Evolutionary conservation across 2,113 vertebrate species (phyloP).

Genomic region (Elachura formosa): DNA sequence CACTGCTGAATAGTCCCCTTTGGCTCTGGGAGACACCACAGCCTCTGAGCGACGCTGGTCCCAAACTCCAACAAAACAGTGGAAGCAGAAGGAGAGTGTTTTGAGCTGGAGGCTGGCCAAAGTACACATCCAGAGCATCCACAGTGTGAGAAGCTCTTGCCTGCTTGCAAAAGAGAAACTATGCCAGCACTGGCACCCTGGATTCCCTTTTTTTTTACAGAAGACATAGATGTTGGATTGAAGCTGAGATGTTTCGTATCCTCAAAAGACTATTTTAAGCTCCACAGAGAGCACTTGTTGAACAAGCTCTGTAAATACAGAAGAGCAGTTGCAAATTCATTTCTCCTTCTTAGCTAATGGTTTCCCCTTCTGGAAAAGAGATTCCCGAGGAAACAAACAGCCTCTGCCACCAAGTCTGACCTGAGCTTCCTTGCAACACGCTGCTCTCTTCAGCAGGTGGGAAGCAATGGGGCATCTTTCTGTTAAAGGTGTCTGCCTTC

Average conservation of each 20-base stretch:
- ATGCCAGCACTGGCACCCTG: not conserved
- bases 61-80: not conserved
- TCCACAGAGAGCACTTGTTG: slow-evolving; percentile 1
- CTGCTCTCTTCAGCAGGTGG: not conserved
- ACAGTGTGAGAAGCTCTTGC: not conserved
- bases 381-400: not conserved
- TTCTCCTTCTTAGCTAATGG: not conserved
- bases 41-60: not conserved
- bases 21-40: not conserved
- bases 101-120: not conserved
- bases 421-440: not conserved
- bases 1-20: not conserved
- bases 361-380: not conserved
- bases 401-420: not conserved
- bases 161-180: not conserved
- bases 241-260: not conserved
- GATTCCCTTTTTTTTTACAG: not conserved
- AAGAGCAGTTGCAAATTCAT: not conserved
- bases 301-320: not conserved
- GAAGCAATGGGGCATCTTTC: not conserved
- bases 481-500: not conserved
- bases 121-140: not conserved
- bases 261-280: slow-evolving; percentile 5
- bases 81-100: not conserved
- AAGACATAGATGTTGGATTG: not conserved